Evolutionary conservation across 1,140 invertebrate genomes (phyloP).

Genomic region (Drosophila micromelanica): DNA sequence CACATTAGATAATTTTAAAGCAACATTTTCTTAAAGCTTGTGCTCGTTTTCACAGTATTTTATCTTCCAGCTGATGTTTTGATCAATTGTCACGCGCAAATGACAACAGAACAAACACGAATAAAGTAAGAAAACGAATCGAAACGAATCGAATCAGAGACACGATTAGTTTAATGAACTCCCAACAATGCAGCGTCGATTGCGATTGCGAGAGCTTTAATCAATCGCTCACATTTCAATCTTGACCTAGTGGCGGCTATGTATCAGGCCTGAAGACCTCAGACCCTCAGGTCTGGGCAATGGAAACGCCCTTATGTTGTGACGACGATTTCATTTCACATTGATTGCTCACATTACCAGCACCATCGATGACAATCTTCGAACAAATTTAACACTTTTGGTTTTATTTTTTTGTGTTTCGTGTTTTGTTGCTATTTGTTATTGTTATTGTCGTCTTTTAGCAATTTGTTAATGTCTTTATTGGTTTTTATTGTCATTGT

Average conservation of each 20-base stretch:
- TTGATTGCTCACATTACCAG: conserved; percentile 56
- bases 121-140: conserved; percentile 36
- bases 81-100: conserved; percentile 66
- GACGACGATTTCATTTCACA: conserved; percentile 30
- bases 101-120: conserved; percentile 9
- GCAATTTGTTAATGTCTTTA: conserved; percentile 81
- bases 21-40: conserved; percentile 5
- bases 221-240: conserved; percentile 74
- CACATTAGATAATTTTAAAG: too few relatives aligned
- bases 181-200: conserved; percentile 30
- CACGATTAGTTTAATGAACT: conserved; percentile 72
- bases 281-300: conserved; percentile 17
- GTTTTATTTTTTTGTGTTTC: conserved; percentile 34
- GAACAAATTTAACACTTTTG: conserved; percentile 78
- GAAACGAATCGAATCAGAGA: conserved; percentile 50
- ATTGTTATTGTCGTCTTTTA: conserved; percentile 11
- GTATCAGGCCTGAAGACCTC: conserved; percentile 34
- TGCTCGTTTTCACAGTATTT: conserved; percentile 14
- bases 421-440: conserved; percentile 23
- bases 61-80: conserved; percentile 6
- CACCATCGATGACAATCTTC: conserved; percentile 71
- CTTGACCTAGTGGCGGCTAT: conserved; percentile 62
- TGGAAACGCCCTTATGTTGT: conserved; percentile 35
- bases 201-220: conserved; percentile 56
- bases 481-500: conserved; percentile 76